Evolutionary conservation across 2,113 vertebrate species (phyloP).

Genomic region (Silurus asotus): DNA sequence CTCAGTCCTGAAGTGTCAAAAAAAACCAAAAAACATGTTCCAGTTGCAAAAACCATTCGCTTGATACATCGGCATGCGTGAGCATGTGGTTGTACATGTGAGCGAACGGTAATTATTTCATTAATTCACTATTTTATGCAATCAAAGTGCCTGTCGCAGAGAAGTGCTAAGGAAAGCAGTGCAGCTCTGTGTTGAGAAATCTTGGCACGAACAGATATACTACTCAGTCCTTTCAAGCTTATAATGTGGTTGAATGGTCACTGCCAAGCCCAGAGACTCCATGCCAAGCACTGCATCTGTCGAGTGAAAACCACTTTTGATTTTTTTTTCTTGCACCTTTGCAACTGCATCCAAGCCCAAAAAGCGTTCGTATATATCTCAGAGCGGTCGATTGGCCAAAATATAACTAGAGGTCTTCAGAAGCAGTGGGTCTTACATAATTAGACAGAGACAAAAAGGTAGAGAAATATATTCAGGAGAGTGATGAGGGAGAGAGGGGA

Average conservation of each 20-base stretch:
- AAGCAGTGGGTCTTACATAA: constrained; percentile 4
- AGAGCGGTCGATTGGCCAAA: constrained; percentile 60
- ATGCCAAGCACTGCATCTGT: constrained; percentile 79
- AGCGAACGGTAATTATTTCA: constrained; percentile 12
- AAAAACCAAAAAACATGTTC: neutral
- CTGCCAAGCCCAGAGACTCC: constrained; percentile 68
- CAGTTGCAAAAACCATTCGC: neutral
- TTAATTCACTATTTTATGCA: neutral
- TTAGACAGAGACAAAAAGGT: neutral
- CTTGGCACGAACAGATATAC: constrained; percentile 61
- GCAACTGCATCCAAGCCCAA: constrained; percentile 64
- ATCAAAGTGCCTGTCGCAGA: neutral
- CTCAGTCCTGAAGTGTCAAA: neutral
- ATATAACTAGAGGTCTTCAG: constrained; percentile 57
- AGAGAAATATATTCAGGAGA: neutral
- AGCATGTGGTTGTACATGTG: neutral
- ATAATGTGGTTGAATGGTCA: constrained; percentile 70
- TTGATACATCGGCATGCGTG: neutral
- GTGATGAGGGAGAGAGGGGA: neutral
- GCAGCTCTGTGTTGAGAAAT: constrained; percentile 49
- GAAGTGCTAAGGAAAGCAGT: constrained; percentile 33
- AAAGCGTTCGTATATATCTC: constrained; percentile 67
- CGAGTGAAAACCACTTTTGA: constrained; percentile 75
- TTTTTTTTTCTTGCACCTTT: constrained; percentile 67
- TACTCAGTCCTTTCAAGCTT: constrained; percentile 58